Conservation (phyloP, 1,140 invertebrate genomes). For the Scaptomyza pallida region DNA sequence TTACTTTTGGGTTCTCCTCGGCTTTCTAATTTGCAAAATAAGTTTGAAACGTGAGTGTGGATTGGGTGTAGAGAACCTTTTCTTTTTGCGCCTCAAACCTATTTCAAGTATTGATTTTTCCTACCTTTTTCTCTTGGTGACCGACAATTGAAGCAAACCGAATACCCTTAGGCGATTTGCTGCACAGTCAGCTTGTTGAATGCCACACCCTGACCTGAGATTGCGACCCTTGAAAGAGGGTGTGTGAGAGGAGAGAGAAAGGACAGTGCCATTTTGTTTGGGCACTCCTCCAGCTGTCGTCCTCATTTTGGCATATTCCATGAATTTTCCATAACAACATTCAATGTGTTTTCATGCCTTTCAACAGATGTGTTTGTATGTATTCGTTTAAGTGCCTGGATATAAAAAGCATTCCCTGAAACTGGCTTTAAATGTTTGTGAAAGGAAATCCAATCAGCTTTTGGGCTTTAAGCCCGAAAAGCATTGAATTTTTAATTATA, state of each 20-base stretch:
- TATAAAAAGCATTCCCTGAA: neutral
- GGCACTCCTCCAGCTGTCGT: slow-evolving; percentile 47
- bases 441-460: neutral
- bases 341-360: slow-evolving; percentile 4
- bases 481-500: no score
- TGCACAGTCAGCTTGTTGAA: slow-evolving; percentile 61
- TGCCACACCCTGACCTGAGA: slow-evolving; percentile 19
- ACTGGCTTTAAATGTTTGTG: neutral
- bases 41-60: slow-evolving; percentile 43
- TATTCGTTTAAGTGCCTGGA: no score
- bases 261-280: slow-evolving; percentile 36
- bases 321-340: slow-evolving; percentile 46
- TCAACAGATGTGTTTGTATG: neutral
- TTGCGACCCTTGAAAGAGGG: neutral
- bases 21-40: slow-evolving; percentile 79
- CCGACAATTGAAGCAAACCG: slow-evolving; percentile 32
- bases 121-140: slow-evolving; percentile 32
- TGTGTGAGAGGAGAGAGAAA: no score
- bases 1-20: slow-evolving; percentile 60
- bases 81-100: slow-evolving; percentile 61
- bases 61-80: slow-evolving; percentile 23
- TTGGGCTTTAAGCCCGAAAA: no score
- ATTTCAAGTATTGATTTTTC: slow-evolving; percentile 70
- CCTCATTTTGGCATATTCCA: slow-evolving; percentile 23
- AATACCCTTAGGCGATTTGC: neutral